Conservation (phyloP, 2,888 invertebrate species). For the Mythimna loreyi region DNA sequence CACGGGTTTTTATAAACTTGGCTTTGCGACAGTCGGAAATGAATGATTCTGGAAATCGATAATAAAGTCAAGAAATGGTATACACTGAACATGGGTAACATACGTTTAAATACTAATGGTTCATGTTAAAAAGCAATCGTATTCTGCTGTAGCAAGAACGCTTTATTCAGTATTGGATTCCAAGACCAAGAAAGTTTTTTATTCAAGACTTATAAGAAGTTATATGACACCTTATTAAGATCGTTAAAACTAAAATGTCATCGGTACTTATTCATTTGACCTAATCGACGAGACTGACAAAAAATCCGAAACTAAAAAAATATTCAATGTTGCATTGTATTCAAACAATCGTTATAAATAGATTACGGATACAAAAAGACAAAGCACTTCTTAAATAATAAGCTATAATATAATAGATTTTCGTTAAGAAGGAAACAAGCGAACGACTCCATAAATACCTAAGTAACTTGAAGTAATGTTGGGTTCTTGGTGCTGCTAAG, state of each 20-base stretch:
- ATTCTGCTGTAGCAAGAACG: background rate
- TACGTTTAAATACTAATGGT: background rate
- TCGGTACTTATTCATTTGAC: background rate
- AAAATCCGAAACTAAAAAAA: constrained; percentile 40
- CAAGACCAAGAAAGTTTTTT: background rate
- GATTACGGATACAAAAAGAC: constrained; percentile 31
- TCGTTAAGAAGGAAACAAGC: constrained; percentile 15
- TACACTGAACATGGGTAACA: background rate
- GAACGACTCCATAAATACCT: constrained; percentile 29
- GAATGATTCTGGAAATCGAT: constrained; percentile 34
- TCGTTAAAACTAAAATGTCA: constrained; percentile 1
- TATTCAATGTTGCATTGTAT: constrained; percentile 40
- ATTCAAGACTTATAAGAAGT: background rate
- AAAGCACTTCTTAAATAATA: constrained; percentile 26
- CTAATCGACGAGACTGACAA: constrained; percentile 31
- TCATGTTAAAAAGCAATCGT: background rate
- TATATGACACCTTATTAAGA: background rate
- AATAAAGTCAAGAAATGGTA: constrained; percentile 18
- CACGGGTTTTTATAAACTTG: constrained; percentile 36
- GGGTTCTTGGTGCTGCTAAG: constrained; percentile 49
- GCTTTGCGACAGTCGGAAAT: constrained; percentile 39
- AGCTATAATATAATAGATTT: constrained; percentile 18
- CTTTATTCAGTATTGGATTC: no score
- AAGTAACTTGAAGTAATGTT: constrained; percentile 43
- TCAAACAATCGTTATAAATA: constrained; percentile 20